Evolutionary conservation across 2,888 invertebrate genomes (phyloP).

Genomic region (Rutpela maculata): DNA sequence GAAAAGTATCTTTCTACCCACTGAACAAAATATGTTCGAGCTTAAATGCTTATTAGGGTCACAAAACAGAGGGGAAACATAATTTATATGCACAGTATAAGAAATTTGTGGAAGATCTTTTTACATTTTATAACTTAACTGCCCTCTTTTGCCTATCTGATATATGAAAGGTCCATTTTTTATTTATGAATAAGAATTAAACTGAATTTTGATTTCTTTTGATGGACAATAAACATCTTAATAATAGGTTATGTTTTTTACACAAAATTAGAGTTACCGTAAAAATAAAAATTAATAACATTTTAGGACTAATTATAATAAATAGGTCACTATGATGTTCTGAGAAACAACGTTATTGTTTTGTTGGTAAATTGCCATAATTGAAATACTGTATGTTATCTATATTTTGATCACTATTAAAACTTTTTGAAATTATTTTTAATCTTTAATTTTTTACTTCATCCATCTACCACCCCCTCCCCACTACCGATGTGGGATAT

Average conservation of each 20-base stretch:
- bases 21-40: conserved; percentile 51
- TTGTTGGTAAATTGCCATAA: too few relatives aligned
- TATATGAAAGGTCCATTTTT: conserved; percentile 43
- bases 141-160: conserved; percentile 48
- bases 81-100: conserved; percentile 52
- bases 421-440: too few relatives aligned
- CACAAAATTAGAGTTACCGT: too few relatives aligned
- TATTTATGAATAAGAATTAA: conserved; percentile 49
- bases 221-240: neutral
- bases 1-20: conserved; percentile 20
- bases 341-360: too few relatives aligned
- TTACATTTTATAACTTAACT: conserved; percentile 47
- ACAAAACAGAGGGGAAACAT: conserved; percentile 52
- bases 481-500: too few relatives aligned
- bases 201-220: conserved; percentile 19
- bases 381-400: too few relatives aligned
- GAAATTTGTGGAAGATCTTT: conserved; percentile 52
- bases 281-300: too few relatives aligned
- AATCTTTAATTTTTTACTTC: too few relatives aligned
- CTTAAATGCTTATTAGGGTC: conserved; percentile 56
- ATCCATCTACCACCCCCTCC: too few relatives aligned
- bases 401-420: too few relatives aligned
- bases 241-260: neutral
- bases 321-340: too few relatives aligned
- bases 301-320: too few relatives aligned